Evolutionary conservation across 2,888 invertebrate genomes (phyloP), one percentile per base, ranked within the genome.

Genomic region (Andrena trimmerana): DNA sequence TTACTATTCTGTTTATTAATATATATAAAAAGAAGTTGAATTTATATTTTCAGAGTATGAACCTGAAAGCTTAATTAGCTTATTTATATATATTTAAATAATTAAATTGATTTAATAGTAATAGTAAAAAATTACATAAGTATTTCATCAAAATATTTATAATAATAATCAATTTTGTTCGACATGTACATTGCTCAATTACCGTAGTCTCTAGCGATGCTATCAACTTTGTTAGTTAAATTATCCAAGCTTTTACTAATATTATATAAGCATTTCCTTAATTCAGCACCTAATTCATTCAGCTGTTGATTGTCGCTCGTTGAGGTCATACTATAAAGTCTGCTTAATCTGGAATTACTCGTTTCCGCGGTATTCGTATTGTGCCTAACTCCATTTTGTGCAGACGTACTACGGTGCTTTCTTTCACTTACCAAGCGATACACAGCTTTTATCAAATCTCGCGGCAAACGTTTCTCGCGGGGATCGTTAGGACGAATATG

Each of bases 401-500:
- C 65, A 0, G 72, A 75, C 13, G 68, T 72, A 59, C 66, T 81
- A 33, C 89, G 87, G 50, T 86, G 95, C 89, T 96, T 96, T 13
- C 96, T 95, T 86, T 97, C 96, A 0, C 96, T 96, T 0, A 97
- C 97, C 90, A 97, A 94, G 90, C 96, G 96, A 93, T 97, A 97
- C 65, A 97, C 96, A 54, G 96, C 96, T 66, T 96, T 94, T 88
- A 97, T 96, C 72, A 98, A 94, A 62, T 97, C 97, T 90, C 96
- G 96, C 0, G 98, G 97, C 89, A 96, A 95, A 90, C 97, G 95
- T 75, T 95, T 96, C 90, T 98, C 98, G 70, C 97, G 94, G 0
- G 97, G 97, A 93, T 98, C 97, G 90, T 98, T 98, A 0, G 98
- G 98, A 72, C 97, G 95, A 84, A 98, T 96, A 84, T 97, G 96